phyloP scores from a whole-genome alignment of 2,797 vertebrate genomes.

The Myotis pilosus region DNA sequence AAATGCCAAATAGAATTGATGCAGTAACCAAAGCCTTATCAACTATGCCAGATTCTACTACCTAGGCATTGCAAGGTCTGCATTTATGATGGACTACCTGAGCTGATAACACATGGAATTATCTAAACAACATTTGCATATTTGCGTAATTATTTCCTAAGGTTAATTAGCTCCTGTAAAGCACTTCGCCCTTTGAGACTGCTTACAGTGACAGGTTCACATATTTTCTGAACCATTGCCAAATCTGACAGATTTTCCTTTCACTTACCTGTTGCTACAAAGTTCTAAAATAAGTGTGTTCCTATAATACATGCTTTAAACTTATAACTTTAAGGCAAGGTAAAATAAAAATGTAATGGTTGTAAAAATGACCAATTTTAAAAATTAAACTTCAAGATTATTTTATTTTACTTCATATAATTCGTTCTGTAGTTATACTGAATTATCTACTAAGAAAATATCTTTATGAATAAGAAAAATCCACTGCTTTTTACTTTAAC shows the following conservation, averaged over 20 bases:
- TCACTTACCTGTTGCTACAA: slow-evolving; percentile 89
- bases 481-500: background rate
- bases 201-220: slow-evolving; percentile 93
- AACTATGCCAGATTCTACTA: slow-evolving; percentile 86
- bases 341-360: slow-evolving; percentile 51
- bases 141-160: slow-evolving; percentile 98
- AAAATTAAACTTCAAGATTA: slow-evolving; percentile 26
- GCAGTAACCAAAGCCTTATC: slow-evolving; percentile 84
- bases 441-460: background rate
- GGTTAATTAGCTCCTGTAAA: slow-evolving; percentile 98
- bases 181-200: slow-evolving; percentile 92
- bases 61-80: slow-evolving; percentile 82
- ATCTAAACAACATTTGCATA: slow-evolving; percentile 99
- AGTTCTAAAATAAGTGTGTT: slow-evolving; percentile 80
- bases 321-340: background rate
- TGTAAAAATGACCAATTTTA: slow-evolving; percentile 29
- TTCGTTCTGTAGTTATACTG: background rate
- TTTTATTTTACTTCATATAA: slow-evolving; percentile 1
- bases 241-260: slow-evolving; percentile 87
- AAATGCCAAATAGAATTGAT: slow-evolving; percentile 82
- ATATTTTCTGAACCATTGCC: slow-evolving; percentile 87
- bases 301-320: slow-evolving; percentile 11
- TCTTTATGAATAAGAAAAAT: slow-evolving; percentile 22
- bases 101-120: slow-evolving; percentile 92
- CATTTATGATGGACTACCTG: slow-evolving; percentile 94